Evolutionary conservation across 2,113 vertebrate genomes (phyloP).

Genomic region (Nothoprocta perdicaria): DNA sequence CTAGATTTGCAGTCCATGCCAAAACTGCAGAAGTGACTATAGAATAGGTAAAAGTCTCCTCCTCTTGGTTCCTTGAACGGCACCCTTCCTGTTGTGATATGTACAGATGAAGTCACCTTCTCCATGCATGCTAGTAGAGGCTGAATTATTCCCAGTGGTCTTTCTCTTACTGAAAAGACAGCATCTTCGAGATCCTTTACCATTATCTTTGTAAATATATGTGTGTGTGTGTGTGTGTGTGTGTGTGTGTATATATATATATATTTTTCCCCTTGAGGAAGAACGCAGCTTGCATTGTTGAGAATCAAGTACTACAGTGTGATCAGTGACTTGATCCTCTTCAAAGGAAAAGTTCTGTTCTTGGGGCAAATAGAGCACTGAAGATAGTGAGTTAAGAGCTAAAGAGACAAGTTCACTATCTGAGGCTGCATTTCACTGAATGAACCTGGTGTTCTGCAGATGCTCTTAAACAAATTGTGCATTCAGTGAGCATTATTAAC

Average conservation of each 20-base stretch:
- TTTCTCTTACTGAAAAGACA: neutral
- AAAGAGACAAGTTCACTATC: neutral
- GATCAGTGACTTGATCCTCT: neutral
- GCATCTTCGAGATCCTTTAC: neutral
- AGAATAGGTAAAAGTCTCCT: neutral
- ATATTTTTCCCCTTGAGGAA: neutral
- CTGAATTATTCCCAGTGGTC: neutral
- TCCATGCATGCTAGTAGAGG: rapidly evolving
- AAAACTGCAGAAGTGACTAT: neutral
- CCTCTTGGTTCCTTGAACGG: neutral
- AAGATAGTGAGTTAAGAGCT: neutral
- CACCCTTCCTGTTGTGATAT: neutral
- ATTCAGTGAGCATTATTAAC: neutral
- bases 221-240: too few relatives aligned
- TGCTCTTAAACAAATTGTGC: neutral
- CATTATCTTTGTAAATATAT: neutral
- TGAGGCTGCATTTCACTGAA: neutral
- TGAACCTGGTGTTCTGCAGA: neutral
- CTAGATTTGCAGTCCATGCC: neutral
- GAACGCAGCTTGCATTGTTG: neutral
- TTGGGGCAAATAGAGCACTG: neutral
- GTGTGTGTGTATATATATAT: neutral
- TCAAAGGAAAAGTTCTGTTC: neutral
- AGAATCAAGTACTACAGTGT: neutral
- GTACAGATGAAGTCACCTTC: neutral